Evolutionary conservation across 2,113 vertebrate genomes (phyloP).

Genomic region (Aphyosemion australe): DNA sequence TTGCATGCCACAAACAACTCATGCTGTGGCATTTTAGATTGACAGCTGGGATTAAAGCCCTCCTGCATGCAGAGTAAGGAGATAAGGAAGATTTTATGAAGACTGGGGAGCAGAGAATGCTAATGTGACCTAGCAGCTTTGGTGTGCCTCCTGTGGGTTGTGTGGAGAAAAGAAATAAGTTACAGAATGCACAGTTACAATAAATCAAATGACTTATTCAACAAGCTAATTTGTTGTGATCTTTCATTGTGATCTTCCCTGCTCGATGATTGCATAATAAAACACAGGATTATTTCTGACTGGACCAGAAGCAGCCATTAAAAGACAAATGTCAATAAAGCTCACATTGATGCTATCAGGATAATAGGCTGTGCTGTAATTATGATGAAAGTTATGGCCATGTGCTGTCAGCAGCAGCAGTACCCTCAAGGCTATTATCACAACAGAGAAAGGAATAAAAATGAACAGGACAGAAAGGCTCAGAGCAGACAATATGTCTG

Average conservation of each 20-base stretch:
- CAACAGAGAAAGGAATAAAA: conserved; percentile 23
- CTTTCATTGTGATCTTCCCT: conserved; percentile 9
- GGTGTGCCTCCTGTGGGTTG: too few relatives aligned
- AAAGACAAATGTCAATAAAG: conserved; percentile 1
- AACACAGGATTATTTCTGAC: background rate
- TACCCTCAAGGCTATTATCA: conserved; percentile 23
- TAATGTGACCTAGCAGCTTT: too few relatives aligned
- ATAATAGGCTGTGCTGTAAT: conserved; percentile 14
- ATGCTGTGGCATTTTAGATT: conserved; percentile 1
- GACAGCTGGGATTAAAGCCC: conserved; percentile 25
- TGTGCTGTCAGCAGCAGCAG: background rate
- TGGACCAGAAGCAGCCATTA: background rate
- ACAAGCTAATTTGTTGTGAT: conserved; percentile 1
- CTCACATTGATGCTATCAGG: conserved; percentile 1
- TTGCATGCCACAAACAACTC: background rate
- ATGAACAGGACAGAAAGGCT: background rate
- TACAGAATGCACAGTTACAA: too few relatives aligned
- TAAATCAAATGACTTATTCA: too few relatives aligned
- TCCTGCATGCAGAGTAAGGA: conserved; percentile 6
- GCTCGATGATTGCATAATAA: background rate
- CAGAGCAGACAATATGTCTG: conserved; percentile 20
- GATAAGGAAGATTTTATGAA: conserved; percentile 33
- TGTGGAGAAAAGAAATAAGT: too few relatives aligned
- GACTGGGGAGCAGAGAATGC: background rate
- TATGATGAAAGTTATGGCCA: conserved; percentile 11